Conservation (phyloP, 2,797 vertebrate species). For the Streptopelia turtur region DNA sequence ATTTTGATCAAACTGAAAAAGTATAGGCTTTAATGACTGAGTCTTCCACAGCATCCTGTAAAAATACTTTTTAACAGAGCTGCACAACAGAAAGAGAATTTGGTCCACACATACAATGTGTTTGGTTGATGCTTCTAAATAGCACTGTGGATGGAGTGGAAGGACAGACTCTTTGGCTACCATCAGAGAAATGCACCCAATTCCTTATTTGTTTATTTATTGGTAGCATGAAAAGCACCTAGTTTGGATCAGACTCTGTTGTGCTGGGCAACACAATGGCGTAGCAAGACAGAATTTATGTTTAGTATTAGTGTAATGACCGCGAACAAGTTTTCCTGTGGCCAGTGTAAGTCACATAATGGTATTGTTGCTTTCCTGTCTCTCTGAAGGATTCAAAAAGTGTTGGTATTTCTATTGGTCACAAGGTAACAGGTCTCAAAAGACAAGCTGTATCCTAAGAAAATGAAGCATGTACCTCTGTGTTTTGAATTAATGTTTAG, state of each 20-base stretch:
- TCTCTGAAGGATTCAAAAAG: not conserved
- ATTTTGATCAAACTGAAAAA: not conserved
- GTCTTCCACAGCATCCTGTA: not conserved
- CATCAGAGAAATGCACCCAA: not conserved
- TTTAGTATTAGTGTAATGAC: not conserved
- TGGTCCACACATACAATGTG: rapidly evolving
- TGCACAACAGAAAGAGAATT: not conserved
- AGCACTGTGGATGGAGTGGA: not conserved
- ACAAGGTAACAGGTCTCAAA: not conserved
- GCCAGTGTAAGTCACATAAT: not conserved
- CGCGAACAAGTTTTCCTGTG: not conserved
- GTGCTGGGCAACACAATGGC: not conserved
- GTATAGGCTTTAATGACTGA: not conserved
- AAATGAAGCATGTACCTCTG: not conserved
- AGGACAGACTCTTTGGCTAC: not conserved
- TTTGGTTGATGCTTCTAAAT: not conserved
- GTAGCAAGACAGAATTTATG: not conserved
- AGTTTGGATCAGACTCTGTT: not conserved
- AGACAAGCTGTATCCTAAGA: not conserved
- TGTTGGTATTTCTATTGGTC: not conserved
- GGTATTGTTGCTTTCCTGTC: not conserved
- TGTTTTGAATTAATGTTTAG: not conserved
- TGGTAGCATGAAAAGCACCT: not conserved
- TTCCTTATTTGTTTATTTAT: not conserved
- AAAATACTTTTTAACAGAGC: not conserved